phyloP scores from a whole-genome alignment of 2,797 vertebrate species.

The Streptopelia turtur region DNA sequence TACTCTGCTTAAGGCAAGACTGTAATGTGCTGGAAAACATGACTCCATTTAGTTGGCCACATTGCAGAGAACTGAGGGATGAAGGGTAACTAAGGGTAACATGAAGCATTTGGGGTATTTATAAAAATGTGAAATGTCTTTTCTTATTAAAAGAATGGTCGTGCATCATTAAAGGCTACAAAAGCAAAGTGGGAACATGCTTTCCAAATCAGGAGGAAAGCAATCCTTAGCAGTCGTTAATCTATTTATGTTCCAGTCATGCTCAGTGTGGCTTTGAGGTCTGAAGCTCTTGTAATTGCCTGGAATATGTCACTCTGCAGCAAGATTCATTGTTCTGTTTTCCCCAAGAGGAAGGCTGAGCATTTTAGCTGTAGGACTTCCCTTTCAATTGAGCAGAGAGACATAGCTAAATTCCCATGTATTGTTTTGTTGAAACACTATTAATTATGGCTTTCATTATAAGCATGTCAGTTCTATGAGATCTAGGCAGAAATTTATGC shows the following conservation, averaged over 20 bases:
- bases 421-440: conserved; percentile 26
- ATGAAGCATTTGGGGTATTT: neutral
- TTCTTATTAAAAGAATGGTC: conserved; percentile 15
- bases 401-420: neutral
- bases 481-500: conserved; percentile 4
- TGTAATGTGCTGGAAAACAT: neutral
- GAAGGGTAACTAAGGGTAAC: conserved; percentile 1
- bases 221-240: conserved; percentile 22
- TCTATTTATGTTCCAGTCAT: conserved; percentile 50
- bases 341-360: neutral
- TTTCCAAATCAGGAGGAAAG: conserved; percentile 35
- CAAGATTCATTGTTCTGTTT: conserved; percentile 28
- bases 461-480: neutral
- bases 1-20: neutral
- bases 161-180: neutral
- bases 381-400: neutral
- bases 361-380: conserved; percentile 26
- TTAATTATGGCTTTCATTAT: conserved; percentile 37
- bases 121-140: conserved; percentile 17
- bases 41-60: neutral
- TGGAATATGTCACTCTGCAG: conserved; percentile 20
- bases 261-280: conserved; percentile 28
- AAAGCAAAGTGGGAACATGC: neutral
- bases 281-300: conserved; percentile 53
- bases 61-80: neutral